These are phyloP conservation scores for Oxystoma pomonae DNA, from an alignment of 2,888 invertebrate genomes.

Conservation along the genomic window DNA sequence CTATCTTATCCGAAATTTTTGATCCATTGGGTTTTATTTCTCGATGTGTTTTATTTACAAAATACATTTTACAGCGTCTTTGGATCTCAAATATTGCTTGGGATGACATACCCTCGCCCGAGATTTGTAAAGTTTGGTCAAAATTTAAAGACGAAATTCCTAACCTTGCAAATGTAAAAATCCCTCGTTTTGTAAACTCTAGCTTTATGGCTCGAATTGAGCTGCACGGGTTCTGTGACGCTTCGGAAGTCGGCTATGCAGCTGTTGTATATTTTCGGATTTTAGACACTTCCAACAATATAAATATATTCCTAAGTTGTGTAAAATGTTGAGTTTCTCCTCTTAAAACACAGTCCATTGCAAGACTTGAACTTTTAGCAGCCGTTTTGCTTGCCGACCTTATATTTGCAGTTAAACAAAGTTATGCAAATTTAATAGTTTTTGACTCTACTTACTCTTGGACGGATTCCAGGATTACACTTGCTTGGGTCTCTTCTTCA, in stretches of 20 bases:
- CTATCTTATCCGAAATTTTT: conserved; percentile 1
- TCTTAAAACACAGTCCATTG: no score
- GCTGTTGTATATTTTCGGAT: not conserved
- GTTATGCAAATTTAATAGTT: no score
- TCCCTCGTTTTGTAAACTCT: not conserved
- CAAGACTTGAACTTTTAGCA: no score
- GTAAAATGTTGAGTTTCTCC: no score
- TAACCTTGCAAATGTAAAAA: not conserved
- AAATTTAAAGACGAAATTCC: not conserved
- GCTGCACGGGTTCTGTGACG: not conserved
- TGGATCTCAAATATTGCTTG: not conserved
- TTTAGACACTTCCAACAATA: not conserved
- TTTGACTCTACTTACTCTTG: no score
- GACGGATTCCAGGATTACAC: no score
- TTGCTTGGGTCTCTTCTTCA: no score
- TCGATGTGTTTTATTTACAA: not conserved
- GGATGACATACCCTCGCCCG: not conserved
- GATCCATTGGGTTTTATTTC: not conserved
- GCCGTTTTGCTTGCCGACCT: no score
- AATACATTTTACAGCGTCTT: conserved; percentile 1
- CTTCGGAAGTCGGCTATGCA: not conserved
- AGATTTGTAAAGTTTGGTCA: not conserved
- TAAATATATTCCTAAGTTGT: no score
- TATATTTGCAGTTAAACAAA: no score
- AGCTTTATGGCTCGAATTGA: not conserved